Percentiles rank a stretch among this genome's conserved stretches.
Conservation (phyloP, 1,140 invertebrate species). For the Drosophila fuyamai region DNA sequence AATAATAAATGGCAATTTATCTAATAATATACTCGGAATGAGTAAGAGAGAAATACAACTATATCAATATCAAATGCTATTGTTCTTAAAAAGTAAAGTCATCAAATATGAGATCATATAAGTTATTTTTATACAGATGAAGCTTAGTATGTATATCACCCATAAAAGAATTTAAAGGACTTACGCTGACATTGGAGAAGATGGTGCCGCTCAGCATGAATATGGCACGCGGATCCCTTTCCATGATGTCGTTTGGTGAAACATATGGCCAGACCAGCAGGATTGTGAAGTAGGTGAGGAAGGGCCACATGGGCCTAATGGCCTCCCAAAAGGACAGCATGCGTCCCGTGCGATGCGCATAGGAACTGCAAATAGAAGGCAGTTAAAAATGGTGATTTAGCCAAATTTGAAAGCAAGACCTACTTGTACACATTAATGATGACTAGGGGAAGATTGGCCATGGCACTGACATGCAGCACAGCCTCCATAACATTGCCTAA, state of each 20-base stretch:
- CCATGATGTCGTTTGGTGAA: constrained; percentile 91
- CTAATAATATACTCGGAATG: too few species aligned
- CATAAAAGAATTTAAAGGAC: constrained; percentile 81
- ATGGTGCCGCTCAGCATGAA: constrained; percentile 95
- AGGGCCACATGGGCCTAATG: constrained; percentile 92
- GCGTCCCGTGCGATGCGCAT: constrained; percentile 92
- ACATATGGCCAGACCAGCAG: constrained; percentile 91
- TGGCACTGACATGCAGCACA: constrained; percentile 92
- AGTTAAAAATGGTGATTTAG: neutral
- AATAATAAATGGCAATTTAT: neutral
- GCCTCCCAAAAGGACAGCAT: constrained; percentile 91
- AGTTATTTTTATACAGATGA: too few species aligned
- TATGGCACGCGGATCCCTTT: constrained; percentile 92
- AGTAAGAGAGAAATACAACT: too few species aligned
- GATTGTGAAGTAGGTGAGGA: constrained; percentile 90
- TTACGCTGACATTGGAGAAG: constrained; percentile 98
- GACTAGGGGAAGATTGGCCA: constrained; percentile 94
- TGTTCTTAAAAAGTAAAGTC: neutral
- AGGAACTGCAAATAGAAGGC: constrained; percentile 86
- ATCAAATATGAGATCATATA: too few species aligned
- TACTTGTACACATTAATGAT: constrained; percentile 95
- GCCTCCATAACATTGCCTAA: constrained; percentile 93
- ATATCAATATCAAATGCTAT: neutral
- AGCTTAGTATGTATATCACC: too few species aligned
- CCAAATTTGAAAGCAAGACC: constrained; percentile 71